phyloP scores from a whole-genome alignment of 1,140 invertebrate genomes.

The Tribolium castaneum region DNA sequence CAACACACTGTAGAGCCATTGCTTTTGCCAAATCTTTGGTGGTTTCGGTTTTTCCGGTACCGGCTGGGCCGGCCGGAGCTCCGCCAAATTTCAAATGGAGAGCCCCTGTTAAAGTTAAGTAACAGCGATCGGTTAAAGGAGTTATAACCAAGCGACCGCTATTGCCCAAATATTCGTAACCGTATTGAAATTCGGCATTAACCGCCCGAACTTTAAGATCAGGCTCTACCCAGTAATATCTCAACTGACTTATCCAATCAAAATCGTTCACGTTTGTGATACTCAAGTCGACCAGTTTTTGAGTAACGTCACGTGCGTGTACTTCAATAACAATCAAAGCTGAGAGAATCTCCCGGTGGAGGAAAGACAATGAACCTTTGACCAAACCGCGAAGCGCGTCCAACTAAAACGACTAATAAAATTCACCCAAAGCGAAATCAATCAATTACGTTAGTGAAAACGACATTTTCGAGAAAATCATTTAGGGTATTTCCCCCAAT shows the following conservation, averaged over 20 bases:
- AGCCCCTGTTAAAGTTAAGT: conserved; percentile 76
- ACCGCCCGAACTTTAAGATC: conserved; percentile 65
- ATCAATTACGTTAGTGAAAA: conserved; percentile 65
- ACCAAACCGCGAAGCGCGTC: conserved; percentile 74
- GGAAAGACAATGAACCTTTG: conserved; percentile 74
- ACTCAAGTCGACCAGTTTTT: conserved; percentile 71
- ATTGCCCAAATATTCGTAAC: conserved; percentile 95
- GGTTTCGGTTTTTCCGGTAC: conserved; percentile 82
- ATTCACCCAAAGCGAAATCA: background rate
- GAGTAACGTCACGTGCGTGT: conserved; percentile 75
- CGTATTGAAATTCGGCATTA: conserved; percentile 89
- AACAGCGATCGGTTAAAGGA: conserved; percentile 86
- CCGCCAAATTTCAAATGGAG: conserved; percentile 79
- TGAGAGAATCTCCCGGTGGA: conserved; percentile 73
- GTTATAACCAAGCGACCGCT: conserved; percentile 88
- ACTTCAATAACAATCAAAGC: conserved; percentile 78
- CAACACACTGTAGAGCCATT: conserved; percentile 79
- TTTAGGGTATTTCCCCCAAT: conserved; percentile 65
- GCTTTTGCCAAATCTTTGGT: conserved; percentile 82
- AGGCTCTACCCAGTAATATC: conserved; percentile 75
- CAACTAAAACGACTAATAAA: conserved; percentile 63
- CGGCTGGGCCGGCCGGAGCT: conserved; percentile 79
- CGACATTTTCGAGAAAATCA: conserved; percentile 63
- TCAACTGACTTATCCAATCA: conserved; percentile 84
- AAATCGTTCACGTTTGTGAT: conserved; percentile 78